Conservation (phyloP, 2,888 invertebrate genomes). For the Nesidiocoris tenuis region DNA sequence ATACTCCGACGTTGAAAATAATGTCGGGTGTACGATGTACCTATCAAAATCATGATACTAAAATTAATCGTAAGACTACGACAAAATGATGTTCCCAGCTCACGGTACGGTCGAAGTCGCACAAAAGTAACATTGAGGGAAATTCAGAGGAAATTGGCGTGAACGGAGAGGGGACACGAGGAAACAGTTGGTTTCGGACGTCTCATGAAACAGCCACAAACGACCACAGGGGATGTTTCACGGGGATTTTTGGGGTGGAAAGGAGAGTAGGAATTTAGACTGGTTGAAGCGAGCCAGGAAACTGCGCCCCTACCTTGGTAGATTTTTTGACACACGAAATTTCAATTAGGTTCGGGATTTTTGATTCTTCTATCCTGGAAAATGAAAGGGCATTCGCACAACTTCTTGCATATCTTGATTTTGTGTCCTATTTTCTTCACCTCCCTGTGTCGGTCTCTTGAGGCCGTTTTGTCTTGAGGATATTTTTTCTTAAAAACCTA, state of each 20-base stretch:
- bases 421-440: constrained; percentile 16
- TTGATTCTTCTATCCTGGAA: constrained; percentile 23
- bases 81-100: neutral
- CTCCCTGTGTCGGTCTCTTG: constrained; percentile 29
- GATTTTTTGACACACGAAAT: constrained; percentile 5
- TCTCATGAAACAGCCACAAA: neutral
- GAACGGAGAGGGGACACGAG: too few relatives aligned
- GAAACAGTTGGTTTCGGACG: too few relatives aligned
- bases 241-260: neutral
- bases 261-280: neutral
- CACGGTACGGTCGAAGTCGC: neutral
- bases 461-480: constrained; percentile 27
- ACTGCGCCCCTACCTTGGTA: constrained; percentile 38
- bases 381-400: constrained; percentile 21
- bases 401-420: constrained; percentile 30
- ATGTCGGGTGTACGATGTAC: too few relatives aligned
- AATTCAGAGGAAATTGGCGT: too few relatives aligned
- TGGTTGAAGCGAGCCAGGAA: constrained; percentile 18
- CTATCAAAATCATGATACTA: too few relatives aligned
- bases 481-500: constrained; percentile 34
- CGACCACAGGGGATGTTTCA: neutral
- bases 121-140: neutral
- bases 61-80: neutral
- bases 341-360: constrained; percentile 9
- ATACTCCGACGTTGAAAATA: too few relatives aligned